Conservation (phyloP, 1,140 invertebrate genomes). For the Homalodisca vitripennis region DNA sequence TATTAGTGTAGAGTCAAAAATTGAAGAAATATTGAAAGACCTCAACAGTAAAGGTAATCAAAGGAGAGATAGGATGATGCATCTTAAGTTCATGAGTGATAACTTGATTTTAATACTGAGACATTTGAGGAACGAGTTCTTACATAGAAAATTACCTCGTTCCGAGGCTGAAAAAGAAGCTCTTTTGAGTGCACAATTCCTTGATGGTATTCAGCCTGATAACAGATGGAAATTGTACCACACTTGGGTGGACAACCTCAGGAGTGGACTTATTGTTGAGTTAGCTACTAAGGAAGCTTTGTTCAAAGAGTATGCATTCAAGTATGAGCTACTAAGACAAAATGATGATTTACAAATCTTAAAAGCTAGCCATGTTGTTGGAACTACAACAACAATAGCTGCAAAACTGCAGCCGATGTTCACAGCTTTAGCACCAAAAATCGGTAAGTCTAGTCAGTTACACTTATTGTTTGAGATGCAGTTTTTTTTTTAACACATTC, state of each 20-base stretch:
- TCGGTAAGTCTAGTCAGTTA: conserved; percentile 52
- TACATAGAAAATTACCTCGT: not conserved
- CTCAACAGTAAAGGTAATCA: not conserved
- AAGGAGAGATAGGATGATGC: not conserved
- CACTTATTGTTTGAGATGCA: not conserved
- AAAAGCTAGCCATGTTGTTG: conserved; percentile 54
- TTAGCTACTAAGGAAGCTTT: not conserved
- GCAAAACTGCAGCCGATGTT: conserved; percentile 64
- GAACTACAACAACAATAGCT: conserved; percentile 76
- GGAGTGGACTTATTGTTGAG: not conserved
- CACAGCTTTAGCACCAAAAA: conserved; percentile 57
- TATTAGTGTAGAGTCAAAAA: not conserved
- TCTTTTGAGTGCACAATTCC: not conserved
- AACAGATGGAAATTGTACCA: conserved; percentile 35
- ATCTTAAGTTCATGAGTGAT: not conserved
- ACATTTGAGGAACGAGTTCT: conserved; percentile 2
- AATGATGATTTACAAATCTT: conserved; percentile 31
- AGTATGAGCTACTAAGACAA: conserved; percentile 29
- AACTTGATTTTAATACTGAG: not conserved
- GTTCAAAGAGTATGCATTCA: conserved; percentile 1
- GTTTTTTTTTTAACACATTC: not conserved
- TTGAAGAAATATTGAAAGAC: not conserved
- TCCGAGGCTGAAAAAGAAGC: not conserved
- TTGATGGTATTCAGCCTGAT: not conserved
- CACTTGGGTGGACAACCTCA: conserved; percentile 17